Evolutionary conservation across 2,113 vertebrate species (phyloP).

Genomic region (Otolemur garnettii): DNA sequence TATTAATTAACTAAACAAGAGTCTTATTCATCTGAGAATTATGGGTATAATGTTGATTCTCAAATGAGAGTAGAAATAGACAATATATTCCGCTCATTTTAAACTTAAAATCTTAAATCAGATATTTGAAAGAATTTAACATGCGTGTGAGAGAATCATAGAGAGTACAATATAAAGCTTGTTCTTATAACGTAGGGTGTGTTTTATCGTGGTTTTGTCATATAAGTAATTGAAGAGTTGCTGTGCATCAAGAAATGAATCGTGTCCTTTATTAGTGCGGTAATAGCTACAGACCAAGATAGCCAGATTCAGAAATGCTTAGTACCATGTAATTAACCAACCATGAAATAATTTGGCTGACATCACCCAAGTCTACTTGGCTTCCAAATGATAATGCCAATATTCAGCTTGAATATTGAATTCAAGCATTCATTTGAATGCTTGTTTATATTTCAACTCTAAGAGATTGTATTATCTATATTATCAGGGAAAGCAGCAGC

Average conservation of each 20-base stretch:
- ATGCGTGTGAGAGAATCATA: background rate
- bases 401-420: conserved; percentile 72
- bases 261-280: conserved; percentile 83
- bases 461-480: conserved; percentile 66
- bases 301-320: conserved; percentile 84
- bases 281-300: conserved; percentile 83
- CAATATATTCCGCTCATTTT: background rate
- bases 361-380: conserved; percentile 78
- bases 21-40: conserved; percentile 4
- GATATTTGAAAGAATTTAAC: background rate
- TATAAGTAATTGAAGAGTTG: conserved; percentile 63
- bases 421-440: too few species aligned
- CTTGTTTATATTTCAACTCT: conserved; percentile 80
- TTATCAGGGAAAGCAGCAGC: conserved; percentile 8
- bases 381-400: conserved; percentile 79
- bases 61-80: background rate
- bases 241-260: conserved; percentile 81
- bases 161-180: background rate
- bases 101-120: background rate
- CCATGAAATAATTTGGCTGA: conserved; percentile 87
- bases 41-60: background rate
- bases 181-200: background rate
- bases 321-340: conserved; percentile 84
- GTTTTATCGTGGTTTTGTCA: conserved; percentile 56
- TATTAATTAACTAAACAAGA: conserved; percentile 58